These are phyloP conservation scores for Menidia menidia DNA, from an alignment of 2,797 vertebrate species.

Conservation along the genomic window DNA sequence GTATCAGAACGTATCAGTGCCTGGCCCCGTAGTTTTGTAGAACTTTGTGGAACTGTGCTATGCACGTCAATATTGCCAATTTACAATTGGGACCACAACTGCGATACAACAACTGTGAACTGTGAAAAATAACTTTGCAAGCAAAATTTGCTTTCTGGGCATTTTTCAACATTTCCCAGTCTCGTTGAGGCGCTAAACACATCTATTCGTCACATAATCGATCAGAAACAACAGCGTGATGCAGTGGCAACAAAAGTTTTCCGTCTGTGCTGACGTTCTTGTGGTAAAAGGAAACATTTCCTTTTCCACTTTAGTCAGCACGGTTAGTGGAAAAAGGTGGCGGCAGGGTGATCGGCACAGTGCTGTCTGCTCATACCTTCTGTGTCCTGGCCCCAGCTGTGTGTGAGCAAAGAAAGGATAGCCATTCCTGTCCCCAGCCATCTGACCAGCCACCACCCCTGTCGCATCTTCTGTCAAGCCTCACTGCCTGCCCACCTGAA, in stretches of 20 bases:
- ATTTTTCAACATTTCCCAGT: background rate
- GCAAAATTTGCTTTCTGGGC: background rate
- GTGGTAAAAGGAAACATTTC: slow-evolving; percentile 6
- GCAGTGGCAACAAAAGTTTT: slow-evolving; percentile 11
- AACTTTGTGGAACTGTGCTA: background rate
- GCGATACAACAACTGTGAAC: too few species aligned
- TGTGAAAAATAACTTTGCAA: too few species aligned
- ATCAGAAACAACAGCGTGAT: slow-evolving; percentile 8
- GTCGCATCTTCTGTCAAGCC: slow-evolving; percentile 83
- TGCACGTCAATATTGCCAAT: background rate
- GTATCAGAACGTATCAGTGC: too few species aligned
- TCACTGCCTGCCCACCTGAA: slow-evolving; percentile 81
- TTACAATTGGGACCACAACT: background rate
- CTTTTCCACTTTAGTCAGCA: slow-evolving; percentile 9
- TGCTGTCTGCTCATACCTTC: slow-evolving; percentile 76
- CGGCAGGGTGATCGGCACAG: slow-evolving; percentile 24
- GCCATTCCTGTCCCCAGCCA: slow-evolving; percentile 81
- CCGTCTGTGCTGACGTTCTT: slow-evolving; percentile 1
- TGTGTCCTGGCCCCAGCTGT: slow-evolving; percentile 79
- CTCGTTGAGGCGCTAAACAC: background rate
- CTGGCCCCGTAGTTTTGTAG: too few species aligned
- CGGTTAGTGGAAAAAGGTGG: slow-evolving; percentile 19
- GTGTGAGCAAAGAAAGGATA: slow-evolving; percentile 76
- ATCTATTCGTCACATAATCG: slow-evolving; percentile 1
- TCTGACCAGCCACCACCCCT: slow-evolving; percentile 78